phyloP scores from a whole-genome alignment of 1,140 invertebrate species.

The Grapholita molesta region DNA sequence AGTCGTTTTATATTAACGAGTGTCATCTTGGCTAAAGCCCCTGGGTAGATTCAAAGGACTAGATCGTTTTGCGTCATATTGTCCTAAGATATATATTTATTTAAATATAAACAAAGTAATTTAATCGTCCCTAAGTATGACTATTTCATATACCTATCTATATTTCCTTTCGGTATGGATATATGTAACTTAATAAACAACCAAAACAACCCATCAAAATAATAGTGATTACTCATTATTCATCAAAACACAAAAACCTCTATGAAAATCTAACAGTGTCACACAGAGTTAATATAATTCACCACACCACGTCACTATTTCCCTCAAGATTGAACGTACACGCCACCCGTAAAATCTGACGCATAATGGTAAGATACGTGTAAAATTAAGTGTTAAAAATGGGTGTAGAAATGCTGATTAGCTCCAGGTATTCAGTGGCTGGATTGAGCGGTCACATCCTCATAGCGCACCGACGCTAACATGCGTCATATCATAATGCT shows the following conservation, averaged over 20 bases:
- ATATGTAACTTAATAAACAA: too few relatives aligned
- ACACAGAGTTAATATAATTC: constrained; percentile 21
- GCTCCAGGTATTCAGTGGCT: constrained; percentile 71
- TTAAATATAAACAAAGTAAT: too few relatives aligned
- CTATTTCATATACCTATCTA: too few relatives aligned
- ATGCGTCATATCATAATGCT: constrained; percentile 69
- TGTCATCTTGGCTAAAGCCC: too few relatives aligned
- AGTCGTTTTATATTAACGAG: too few relatives aligned
- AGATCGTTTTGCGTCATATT: too few relatives aligned
- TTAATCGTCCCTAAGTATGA: too few relatives aligned
- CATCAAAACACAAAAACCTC: neutral
- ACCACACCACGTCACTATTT: constrained; percentile 7
- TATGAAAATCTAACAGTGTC: neutral
- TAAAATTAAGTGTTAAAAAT: constrained; percentile 78
- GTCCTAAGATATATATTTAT: too few relatives aligned
- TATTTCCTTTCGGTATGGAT: too few relatives aligned
- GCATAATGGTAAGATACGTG: constrained; percentile 71
- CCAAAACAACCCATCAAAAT: neutral
- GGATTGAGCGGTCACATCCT: constrained; percentile 72
- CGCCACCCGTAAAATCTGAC: constrained; percentile 56
- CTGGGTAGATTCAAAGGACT: too few relatives aligned
- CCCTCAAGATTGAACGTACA: constrained; percentile 19
- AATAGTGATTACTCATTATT: neutral
- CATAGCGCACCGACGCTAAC: constrained; percentile 57
- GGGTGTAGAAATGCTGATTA: constrained; percentile 76